Evolutionary conservation across 1,140 invertebrate species (phyloP), one percentile per base, ranked within the genome.

Genomic region (Drosophila takahashii): DNA sequence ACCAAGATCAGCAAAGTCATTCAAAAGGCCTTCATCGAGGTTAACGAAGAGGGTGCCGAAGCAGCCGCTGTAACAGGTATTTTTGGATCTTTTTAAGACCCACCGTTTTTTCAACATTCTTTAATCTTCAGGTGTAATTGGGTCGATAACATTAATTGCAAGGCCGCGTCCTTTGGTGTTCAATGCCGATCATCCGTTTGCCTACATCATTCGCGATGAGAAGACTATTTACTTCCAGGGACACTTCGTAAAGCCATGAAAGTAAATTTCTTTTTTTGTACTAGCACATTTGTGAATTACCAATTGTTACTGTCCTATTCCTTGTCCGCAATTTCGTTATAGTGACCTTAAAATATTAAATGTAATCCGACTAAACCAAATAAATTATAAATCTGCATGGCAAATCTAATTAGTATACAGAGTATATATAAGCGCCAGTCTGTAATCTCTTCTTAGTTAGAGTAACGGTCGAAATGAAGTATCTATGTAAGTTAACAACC

Each of bases 121-220:
- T 29, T 29, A 27, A 27, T 5, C 6, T 5, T 0, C 4, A 27
- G 27, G 27, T 6, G 27, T 1, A 8, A n/a, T 32, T n/a, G n/a
- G n/a, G n/a, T n/a, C n/a, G n/a, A n/a, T n/a, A n/a, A n/a, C n/a
- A n/a, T n/a, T n/a, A n/a, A n/a, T n/a, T n/a, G n/a, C n/a, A n/a
- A n/a, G n/a, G n/a, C n/a, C n/a, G n/a, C n/a, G 81, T 93, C 1
- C 72, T 94, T n/a, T n/a, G n/a, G n/a, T n/a, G 3, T 47, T 72
- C 54, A 54, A 34, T 15, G 81, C 72, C 45, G 79, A 89, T 66
- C 84, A 86, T 77, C 87, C 79, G 66, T 90, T 85, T 69, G 57
- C 76, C 51, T 90, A 10, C 8, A 3, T 27, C 22, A 56, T 56
- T 42, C 53, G 53, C 3, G 39, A 56, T 13, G 0, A 16, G 15